Base-by-base conservation (phyloP, 2,113 vertebrate species). In the Larimichthys crocea region DNA sequence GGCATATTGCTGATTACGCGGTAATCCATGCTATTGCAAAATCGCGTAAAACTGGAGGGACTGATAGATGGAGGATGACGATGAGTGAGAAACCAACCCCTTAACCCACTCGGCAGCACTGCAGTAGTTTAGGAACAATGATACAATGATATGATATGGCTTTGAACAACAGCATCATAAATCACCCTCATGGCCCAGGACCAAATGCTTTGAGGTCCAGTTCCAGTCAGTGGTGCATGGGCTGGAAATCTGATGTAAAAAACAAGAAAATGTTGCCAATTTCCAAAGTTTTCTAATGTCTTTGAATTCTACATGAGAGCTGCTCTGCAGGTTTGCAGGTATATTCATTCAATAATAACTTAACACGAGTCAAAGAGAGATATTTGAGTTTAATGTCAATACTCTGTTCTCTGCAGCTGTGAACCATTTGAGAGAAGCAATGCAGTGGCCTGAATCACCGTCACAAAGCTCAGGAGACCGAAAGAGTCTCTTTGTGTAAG, bases 401-500 rank as follows among this genome's bases (percentile, higher is more conserved):
- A 31, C 22, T 10, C 31, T 59, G 22, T 35, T 78, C 70, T 74
- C 24, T 79, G 61, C 61, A 69, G 83, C 80, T 79, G 29, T 56
- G 68, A 74, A 53, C 55, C 77, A 73, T 74, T 69, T 77, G 74
- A 56, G 70, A 6, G 66, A 73, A 46, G 64, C 29, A 24, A 68
- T 4, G 67, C 78, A 62, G 81, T 88, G 84, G 76, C 81, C 88
- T 83, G 76, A 89, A 74, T 87, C 77, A 26, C 60, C 10, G 19
- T 59, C 62, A 20, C 55, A 60, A 68, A 70, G 61, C 85, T 77
- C 85, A 22, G 26, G 86, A 85, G 85, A 86, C 10, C 8, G 29
- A 29, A 59, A 74, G 74, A 74, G 72, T 80, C 86, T 89, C 67
- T 87, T 66, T 84, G 86, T 83, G 73, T 85, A 83, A 79, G 64